Conservation (phyloP, 2,797 vertebrate species). For the Brotogeris chrysoptera region DNA sequence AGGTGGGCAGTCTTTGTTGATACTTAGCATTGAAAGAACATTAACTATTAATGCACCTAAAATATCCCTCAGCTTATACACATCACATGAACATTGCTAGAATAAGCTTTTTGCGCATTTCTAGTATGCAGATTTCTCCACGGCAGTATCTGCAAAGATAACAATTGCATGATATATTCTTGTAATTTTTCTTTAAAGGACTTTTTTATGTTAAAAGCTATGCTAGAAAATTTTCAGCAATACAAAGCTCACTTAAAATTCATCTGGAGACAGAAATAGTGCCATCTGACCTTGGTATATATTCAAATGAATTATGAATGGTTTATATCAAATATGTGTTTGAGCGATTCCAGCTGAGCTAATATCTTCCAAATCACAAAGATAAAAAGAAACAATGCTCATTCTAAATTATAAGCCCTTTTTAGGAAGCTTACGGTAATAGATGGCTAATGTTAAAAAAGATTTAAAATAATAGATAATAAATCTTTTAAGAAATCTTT, state of each 20-base stretch:
- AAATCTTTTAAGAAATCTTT: background rate
- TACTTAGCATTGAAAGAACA: background rate
- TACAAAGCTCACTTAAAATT: background rate
- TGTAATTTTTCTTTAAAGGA: background rate
- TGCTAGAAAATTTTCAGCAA: background rate
- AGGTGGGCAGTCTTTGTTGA: background rate
- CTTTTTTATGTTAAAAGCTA: background rate
- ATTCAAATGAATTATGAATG: background rate
- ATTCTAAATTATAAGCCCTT: background rate
- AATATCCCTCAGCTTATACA: background rate
- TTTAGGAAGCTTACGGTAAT: background rate
- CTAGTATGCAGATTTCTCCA: background rate
- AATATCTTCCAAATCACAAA: background rate
- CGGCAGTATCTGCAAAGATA: background rate
- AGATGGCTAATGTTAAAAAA: background rate
- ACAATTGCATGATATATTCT: background rate
- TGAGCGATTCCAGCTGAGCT: background rate
- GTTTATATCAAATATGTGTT: background rate
- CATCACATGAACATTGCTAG: background rate
- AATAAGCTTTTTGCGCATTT: background rate
- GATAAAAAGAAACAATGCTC: background rate
- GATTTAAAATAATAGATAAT: background rate
- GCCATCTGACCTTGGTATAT: background rate
- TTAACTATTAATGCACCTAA: background rate
- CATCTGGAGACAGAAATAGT: background rate